Evolutionary conservation across 2,888 invertebrate species (phyloP).

Genomic region (Gastrophysa polygoni): DNA sequence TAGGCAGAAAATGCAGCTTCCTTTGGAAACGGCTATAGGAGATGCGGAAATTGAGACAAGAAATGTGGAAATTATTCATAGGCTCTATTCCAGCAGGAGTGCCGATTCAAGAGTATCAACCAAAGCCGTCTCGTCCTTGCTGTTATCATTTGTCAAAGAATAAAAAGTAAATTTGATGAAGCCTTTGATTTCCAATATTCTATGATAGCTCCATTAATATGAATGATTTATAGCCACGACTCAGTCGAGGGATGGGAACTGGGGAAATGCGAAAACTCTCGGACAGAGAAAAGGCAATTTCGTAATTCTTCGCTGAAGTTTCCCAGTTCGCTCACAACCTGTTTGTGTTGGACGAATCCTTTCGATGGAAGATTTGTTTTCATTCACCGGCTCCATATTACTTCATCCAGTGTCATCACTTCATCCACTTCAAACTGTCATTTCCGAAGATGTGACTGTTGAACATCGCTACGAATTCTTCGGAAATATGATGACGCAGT

Average conservation of each 20-base stretch:
- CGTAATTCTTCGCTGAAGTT: not conserved
- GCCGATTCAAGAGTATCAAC: constrained; percentile 47
- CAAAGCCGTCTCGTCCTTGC: constrained; percentile 53
- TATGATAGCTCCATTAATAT: constrained; percentile 30
- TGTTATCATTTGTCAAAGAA: constrained; percentile 56
- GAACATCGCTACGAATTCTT: not conserved
- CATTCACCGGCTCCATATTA: not conserved
- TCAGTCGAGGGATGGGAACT: not conserved
- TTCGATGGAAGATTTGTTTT: not conserved
- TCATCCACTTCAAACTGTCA: not conserved
- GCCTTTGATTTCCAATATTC: constrained; percentile 36
- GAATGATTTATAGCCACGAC: constrained; percentile 24
- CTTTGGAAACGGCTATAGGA: constrained; percentile 50
- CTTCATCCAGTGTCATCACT: not conserved
- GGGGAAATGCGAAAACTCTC: not conserved
- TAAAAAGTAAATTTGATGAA: constrained; percentile 38
- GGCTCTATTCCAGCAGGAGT: constrained; percentile 54
- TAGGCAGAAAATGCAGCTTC: too few species aligned
- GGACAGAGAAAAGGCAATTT: not conserved
- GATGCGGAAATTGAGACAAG: constrained; percentile 56
- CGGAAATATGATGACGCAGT: too few species aligned
- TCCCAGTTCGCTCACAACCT: not conserved
- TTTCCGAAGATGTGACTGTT: not conserved
- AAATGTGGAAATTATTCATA: constrained; percentile 58
- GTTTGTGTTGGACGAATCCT: not conserved